Conservation (phyloP, 2,797 vertebrate genomes). For the Schizopygopsis pylzovi region DNA sequence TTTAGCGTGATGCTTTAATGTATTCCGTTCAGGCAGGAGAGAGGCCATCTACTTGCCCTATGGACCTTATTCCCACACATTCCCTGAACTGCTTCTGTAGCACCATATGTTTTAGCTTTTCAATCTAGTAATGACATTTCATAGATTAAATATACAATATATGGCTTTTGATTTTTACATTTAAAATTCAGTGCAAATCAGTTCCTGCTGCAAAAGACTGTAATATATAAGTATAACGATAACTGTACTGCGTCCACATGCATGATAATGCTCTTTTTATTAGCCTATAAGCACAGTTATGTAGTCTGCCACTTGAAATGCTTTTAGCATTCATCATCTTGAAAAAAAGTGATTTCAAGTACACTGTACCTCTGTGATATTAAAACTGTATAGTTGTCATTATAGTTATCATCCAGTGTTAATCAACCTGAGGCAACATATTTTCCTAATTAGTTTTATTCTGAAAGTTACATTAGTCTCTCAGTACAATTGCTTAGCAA, state of each 20-base stretch:
- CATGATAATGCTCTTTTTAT: neutral
- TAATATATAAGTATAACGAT: neutral
- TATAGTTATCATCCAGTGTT: neutral
- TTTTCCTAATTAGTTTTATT: neutral
- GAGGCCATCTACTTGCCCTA: neutral
- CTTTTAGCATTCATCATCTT: neutral
- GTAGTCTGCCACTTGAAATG: neutral
- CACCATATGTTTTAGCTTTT: neutral
- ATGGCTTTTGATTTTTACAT: neutral
- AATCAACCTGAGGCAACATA: neutral
- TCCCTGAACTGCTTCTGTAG: neutral
- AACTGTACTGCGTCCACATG: neutral
- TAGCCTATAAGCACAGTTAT: too few relatives aligned
- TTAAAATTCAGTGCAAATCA: neutral
- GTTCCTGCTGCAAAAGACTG: neutral
- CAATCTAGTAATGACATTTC: neutral
- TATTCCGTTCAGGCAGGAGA: constrained; percentile 21
- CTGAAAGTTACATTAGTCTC: neutral
- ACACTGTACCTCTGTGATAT: neutral
- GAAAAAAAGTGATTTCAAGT: neutral
- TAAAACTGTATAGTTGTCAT: neutral
- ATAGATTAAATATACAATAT: constrained; percentile 8
- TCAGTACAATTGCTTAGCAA: neutral
- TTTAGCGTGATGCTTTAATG: constrained; percentile 46
- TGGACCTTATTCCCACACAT: constrained; percentile 5